These are phyloP conservation scores for Gryon sp. DNA, from an alignment of 1,140 invertebrate genomes.

Conservation along the genomic window DNA sequence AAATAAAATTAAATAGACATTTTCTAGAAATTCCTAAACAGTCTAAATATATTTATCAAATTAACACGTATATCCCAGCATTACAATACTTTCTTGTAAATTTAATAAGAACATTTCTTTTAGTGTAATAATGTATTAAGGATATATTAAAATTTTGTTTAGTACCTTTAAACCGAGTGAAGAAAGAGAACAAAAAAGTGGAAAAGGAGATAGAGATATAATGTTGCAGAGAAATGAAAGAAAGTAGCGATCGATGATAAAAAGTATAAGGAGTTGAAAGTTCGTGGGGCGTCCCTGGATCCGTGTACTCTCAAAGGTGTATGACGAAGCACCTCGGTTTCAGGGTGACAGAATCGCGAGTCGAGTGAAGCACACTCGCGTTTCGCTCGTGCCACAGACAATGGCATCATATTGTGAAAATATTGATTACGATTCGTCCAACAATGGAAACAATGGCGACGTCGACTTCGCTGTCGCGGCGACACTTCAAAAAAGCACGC, in stretches of 20 bases:
- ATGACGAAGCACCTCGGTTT: conserved; percentile 58
- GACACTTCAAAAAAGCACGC: conserved; percentile 68
- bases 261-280: conserved; percentile 23
- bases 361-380: conserved; percentile 64
- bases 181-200: too few relatives aligned
- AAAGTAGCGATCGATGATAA: conserved; percentile 17
- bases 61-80: too few relatives aligned
- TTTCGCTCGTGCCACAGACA: conserved; percentile 75
- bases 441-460: conserved; percentile 77
- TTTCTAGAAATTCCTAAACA: too few relatives aligned
- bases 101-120: too few relatives aligned
- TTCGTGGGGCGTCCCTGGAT: conserved; percentile 35
- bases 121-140: too few relatives aligned
- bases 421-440: conserved; percentile 79
- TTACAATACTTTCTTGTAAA: too few relatives aligned
- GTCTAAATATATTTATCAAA: too few relatives aligned
- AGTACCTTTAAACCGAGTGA: too few relatives aligned
- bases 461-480: conserved; percentile 71
- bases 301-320: conserved; percentile 24
- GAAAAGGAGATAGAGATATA: background rate
- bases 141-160: too few relatives aligned
- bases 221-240: conserved; percentile 20
- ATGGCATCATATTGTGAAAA: conserved; percentile 79
- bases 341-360: conserved; percentile 57
- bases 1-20: too few relatives aligned